These are phyloP conservation scores for Virgularia gustaviana DNA, from an alignment of 92 coral and sea anemone genomes.

Conservation along the genomic window DNA sequence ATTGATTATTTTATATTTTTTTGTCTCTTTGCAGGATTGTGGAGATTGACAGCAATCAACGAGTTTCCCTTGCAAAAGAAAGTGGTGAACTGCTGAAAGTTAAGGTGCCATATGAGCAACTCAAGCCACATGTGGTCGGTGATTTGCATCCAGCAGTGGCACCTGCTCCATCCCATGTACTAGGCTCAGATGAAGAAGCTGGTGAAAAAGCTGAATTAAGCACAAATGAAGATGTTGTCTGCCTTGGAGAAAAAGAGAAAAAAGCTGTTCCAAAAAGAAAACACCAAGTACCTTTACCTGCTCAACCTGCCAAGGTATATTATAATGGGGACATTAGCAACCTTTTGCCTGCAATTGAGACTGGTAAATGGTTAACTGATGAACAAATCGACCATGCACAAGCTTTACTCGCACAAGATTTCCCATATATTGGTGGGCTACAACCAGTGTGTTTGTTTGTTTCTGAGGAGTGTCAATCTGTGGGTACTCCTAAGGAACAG, in stretches of 20 bases:
- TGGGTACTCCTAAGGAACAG: slow-evolving; percentile 8
- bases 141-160: not conserved
- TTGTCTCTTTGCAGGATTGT: too few relatives aligned
- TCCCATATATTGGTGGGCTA: not conserved
- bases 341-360: slow-evolving; percentile 4
- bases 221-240: too few relatives aligned
- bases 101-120: not conserved
- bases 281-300: too few relatives aligned
- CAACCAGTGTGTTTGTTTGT: not conserved
- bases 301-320: not conserved
- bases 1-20: too few relatives aligned
- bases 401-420: not conserved
- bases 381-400: slow-evolving; percentile 7
- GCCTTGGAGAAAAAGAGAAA: too few relatives aligned
- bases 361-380: slow-evolving; percentile 4
- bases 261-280: too few relatives aligned
- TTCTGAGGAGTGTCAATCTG: slow-evolving; percentile 7
- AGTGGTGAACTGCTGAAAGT: not conserved
- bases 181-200: too few relatives aligned
- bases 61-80: not conserved
- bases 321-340: not conserved
- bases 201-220: too few relatives aligned
- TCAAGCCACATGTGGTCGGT: not conserved
- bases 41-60: too few relatives aligned
- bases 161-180: not conserved